Evolutionary conservation across 2,113 vertebrate genomes (phyloP).

Genomic region (Heterotis niloticus): DNA sequence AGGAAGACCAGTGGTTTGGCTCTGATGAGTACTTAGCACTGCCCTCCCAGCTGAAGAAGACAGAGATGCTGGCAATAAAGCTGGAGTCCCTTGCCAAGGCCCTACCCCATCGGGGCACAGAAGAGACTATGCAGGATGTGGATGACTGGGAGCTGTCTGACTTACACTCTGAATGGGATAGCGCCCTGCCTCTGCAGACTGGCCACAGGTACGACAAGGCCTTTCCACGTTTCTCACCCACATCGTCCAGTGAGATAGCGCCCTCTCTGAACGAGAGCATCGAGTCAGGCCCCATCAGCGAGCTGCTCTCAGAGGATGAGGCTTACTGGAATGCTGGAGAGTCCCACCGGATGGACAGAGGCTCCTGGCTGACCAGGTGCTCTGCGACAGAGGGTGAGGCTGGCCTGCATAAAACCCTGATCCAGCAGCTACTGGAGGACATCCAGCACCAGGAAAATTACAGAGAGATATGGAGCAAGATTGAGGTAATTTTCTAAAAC

Average conservation of each 20-base stretch:
- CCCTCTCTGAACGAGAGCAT: conserved; percentile 83
- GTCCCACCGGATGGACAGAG: conserved; percentile 48
- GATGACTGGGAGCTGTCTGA: conserved; percentile 96
- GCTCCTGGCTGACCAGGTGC: conserved; percentile 30
- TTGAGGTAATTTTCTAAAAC: conserved; percentile 74
- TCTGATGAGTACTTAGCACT: conserved; percentile 95
- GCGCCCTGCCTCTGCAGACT: conserved; percentile 56
- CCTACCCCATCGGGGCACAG: conserved; percentile 71
- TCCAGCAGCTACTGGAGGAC: conserved; percentile 82
- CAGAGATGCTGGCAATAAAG: conserved; percentile 85
- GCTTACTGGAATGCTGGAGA: conserved; percentile 56
- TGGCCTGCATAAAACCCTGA: conserved; percentile 65
- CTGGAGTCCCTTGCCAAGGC: conserved; percentile 84
- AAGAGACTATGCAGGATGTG: conserved; percentile 78
- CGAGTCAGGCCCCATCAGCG: conserved; percentile 84
- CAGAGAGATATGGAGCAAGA: conserved; percentile 82
- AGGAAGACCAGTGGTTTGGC: conserved; percentile 77
- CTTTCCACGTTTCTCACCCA: conserved; percentile 67
- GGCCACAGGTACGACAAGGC: conserved; percentile 62
- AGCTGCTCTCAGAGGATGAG: conserved; percentile 83
- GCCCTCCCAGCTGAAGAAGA: conserved; percentile 86
- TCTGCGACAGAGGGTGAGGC: conserved; percentile 56
- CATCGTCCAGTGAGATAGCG: conserved; percentile 84
- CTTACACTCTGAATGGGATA: conserved; percentile 82
- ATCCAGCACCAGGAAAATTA: conserved; percentile 83